Base-by-base conservation (phyloP, 1,140 invertebrate genomes). In the Hestina assimilis region DNA sequence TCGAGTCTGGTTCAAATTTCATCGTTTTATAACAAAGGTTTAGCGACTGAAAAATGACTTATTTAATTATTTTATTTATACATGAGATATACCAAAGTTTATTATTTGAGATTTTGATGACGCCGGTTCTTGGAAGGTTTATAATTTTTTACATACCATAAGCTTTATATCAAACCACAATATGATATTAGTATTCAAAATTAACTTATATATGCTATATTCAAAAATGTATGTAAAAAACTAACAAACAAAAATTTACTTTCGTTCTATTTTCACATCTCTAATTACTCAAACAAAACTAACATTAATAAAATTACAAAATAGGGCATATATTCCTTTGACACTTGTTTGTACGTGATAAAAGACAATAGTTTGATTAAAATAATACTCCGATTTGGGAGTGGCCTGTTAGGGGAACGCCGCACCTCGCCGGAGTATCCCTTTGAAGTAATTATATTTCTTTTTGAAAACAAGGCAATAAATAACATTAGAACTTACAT, bases 351-450 rank as follows among this genome's bases (percentile, higher is more conserved):
- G 19, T 45, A 43, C 64, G 63, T 69, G 71, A 75, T 73, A 73
- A 69, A 69, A 68, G 60, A 62, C 54, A 63, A 65, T 65, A 57
- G 72, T 74, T 72, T 75, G 76, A 79, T 79, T 79, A 79, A 76
- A 76, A 76, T 79, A 75, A 79, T 68, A 72, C 72, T 66, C 57
- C 73, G 69, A 79, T 75, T 79, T 75, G 65, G 75, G 72, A 60
- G 73, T 65, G 71, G 64, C 62, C 57, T 59, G 59, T 66, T 65
- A 61, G 68, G 66, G 52, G 55, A 50, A 46, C 42, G 8, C 57
- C 59, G 59, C 60, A 59, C 70, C 73, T 54, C 35, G 60, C 56
- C 54, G 54, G 66, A 35, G 14, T 38, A 38, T 62, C 63, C 67
- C 62, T 66, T 63, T 54, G 64, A 55, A 63, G 70, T 64, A 66